Percentiles rank a stretch among this genome's conserved stretches.
phyloP scores from a whole-genome alignment of 2,113 vertebrate genomes.

The Rhinoderma darwinii region DNA sequence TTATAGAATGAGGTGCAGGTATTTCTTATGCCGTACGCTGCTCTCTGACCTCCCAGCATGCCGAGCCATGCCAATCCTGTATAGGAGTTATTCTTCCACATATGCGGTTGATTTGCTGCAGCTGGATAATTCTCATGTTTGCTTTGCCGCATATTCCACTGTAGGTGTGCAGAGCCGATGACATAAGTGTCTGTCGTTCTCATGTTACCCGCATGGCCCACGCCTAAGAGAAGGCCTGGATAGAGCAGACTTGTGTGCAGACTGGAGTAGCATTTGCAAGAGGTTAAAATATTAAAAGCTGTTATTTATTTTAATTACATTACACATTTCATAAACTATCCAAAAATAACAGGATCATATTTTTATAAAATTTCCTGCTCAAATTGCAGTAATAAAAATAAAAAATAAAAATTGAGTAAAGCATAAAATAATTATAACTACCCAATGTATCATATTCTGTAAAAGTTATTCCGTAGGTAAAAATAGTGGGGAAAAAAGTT shows the following conservation, averaged over 20 bases:
- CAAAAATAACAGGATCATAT: background rate
- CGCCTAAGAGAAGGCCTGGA: background rate
- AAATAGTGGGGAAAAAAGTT: background rate
- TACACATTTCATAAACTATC: background rate
- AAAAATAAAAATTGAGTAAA: background rate
- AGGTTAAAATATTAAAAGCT: background rate
- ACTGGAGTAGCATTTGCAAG: background rate
- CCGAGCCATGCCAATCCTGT: background rate
- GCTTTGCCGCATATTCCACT: background rate
- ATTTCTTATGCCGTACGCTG: background rate
- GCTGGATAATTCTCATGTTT: background rate
- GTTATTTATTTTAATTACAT: background rate
- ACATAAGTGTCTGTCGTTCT: slow-evolving; percentile 26
- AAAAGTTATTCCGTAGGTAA: no score
- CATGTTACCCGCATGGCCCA: background rate
- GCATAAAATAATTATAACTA: background rate
- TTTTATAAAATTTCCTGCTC: background rate
- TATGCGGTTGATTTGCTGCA: slow-evolving; percentile 10
- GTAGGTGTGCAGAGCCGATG: slow-evolving; percentile 31
- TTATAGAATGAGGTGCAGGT: slow-evolving; percentile 19
- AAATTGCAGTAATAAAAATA: background rate
- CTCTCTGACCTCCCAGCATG: slow-evolving; percentile 25
- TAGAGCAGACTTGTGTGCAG: background rate
- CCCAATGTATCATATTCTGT: background rate
- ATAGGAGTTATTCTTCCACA: background rate